Conservation (phyloP, 2,888 invertebrate species). For the Catocala sponsa region DNA sequence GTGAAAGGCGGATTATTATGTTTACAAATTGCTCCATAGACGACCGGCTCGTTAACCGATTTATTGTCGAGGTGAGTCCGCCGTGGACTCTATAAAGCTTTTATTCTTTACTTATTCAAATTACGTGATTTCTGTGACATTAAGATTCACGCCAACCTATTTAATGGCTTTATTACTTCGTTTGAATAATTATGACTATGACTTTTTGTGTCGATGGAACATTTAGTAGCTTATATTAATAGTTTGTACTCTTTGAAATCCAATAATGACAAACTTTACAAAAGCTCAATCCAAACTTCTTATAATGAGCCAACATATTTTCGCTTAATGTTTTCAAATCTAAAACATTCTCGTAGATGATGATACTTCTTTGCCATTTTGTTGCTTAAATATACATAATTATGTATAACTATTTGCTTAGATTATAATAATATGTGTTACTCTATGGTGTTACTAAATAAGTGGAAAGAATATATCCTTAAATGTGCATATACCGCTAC, state of each 20-base stretch:
- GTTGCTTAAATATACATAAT: too few species aligned
- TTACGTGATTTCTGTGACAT: conserved; percentile 40
- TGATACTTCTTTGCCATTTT: too few species aligned
- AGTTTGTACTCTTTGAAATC: too few species aligned
- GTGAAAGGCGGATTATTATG: conserved; percentile 59
- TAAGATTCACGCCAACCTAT: conserved; percentile 33
- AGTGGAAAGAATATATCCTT: too few species aligned
- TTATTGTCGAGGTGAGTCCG: conserved; percentile 48
- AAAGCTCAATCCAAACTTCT: not conserved
- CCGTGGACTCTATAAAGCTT: conserved; percentile 37
- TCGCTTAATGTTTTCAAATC: too few species aligned
- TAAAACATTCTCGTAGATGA: too few species aligned
- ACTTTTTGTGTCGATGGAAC: conserved; percentile 28
- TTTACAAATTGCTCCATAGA: conserved; percentile 60
- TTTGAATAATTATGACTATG: conserved; percentile 18
- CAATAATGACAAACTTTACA: not conserved
- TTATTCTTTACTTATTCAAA: conserved; percentile 43
- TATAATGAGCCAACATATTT: too few species aligned
- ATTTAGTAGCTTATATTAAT: not conserved
- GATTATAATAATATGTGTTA: too few species aligned
- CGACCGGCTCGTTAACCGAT: conserved; percentile 46
- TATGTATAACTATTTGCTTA: too few species aligned
- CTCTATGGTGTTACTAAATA: too few species aligned
- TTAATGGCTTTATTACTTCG: conserved; percentile 35
- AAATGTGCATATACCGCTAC: too few species aligned